Base-by-base conservation (phyloP, 2,113 vertebrate genomes). In the Ageneiosus marmoratus region DNA sequence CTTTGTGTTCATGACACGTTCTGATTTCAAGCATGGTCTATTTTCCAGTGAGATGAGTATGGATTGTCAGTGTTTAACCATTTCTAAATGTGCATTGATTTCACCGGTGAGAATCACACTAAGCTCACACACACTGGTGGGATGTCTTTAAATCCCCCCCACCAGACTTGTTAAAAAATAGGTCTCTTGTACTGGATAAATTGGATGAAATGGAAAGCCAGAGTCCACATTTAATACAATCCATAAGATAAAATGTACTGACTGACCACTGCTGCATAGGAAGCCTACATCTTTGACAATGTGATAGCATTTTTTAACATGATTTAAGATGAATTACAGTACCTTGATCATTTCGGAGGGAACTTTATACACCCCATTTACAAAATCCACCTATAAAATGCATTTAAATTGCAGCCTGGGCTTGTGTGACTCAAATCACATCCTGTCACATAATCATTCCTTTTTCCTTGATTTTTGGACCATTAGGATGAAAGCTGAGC, bases 401-500 rank as follows among this genome's bases (percentile, higher is more conserved):
- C 50, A 55, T 53, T 34, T 34, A 24, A 58, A 77, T 77, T 58
- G 34, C 53, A 77, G 20, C 51, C 24, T 20, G 3, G 32, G 34
- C 24, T 60, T 37, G 65, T 70, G 69, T 34, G 67, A 62, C 44
- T 82, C n/a, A 63, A 78, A 82, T 77, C 74, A n/a, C 63, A 78
- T 53, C 24, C 12, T 13, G 46, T 85, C 79, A 77, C 72, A 41
- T 75, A 74, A 70, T 82, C 55, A 34, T 37, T 15, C 8, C 48
- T 67, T 60, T 51, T 22, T 62, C 55, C 20, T 50, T 84, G 79
- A 85, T 85, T 85, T 56, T 80, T n/a, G 62, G 37, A 6, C 77
- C 58, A 67, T 62, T 76, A 62, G 75, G 75, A 75, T 16, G 29
- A 69, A 67, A 55, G 15, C 83, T 29, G 13, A 58, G 62, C 22